Evolutionary conservation across 2,888 invertebrate genomes (phyloP), one percentile per base, ranked within the genome.

Genomic region (Lymantria monacha): DNA sequence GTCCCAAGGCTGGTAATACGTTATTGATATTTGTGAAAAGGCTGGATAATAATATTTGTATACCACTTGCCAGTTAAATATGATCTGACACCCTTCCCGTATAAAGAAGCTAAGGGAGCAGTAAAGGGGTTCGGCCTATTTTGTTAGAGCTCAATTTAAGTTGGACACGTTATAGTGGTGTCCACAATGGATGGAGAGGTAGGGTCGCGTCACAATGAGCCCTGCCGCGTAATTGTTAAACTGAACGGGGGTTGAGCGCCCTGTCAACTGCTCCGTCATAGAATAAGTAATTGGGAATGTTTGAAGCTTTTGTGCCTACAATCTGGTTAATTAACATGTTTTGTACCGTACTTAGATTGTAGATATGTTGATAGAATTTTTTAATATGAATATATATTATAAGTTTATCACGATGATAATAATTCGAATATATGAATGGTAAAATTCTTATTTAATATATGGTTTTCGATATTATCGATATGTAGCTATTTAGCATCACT

Each of bases 1-100:
- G 79, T 79, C 80, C 79, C 76, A 80, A 81, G 81, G 85, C 84
- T 76, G 76, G 85, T 89, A 89, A 88, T 87, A 87, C 85, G 84
- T 87, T 89, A 90, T 89, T 91, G 90, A 89, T 91, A 90, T 90
- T 89, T 88, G 85, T 87, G 84, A 87, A 86, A 87, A 81, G 83
- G 79, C 81, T 78, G 85, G 87, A 87, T 90, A 90, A 90, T 89
- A 90, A 91, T 91, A 90, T 90, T 91, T 91, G 89, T 88, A 79
- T 82, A 81, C 74, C 66, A 69, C 67, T 72, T 59, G 53, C 87
- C 83, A 81, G 52, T 61, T 51, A 81, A 72, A 52, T 37, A 57
- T 76, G 85, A 79, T 37, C 86, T 70, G 41, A 70, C 70, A 57
- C 60, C 63, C 66, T 74, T 55, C 62, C 61, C 59, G 53, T 49